Evolutionary conservation across 2,113 vertebrate genomes (phyloP).

Genomic region (Mohoua ochrocephala): DNA sequence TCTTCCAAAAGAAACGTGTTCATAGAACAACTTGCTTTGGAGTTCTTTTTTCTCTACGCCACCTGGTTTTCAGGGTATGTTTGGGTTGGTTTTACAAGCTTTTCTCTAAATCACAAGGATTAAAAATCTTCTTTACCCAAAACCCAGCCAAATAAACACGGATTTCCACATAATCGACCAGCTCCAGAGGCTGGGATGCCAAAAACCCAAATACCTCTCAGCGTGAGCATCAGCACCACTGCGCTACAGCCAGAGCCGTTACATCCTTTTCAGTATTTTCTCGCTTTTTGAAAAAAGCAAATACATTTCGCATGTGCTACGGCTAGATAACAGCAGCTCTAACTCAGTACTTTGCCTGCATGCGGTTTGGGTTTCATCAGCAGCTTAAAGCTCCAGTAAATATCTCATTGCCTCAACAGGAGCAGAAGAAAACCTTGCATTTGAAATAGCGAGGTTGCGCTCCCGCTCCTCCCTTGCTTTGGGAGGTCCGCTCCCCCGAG

Average conservation of each 20-base stretch:
- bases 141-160: neutral
- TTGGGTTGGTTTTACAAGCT: neutral
- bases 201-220: neutral
- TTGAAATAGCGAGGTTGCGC: neutral
- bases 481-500: neutral
- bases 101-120: neutral
- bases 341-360: neutral
- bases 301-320: constrained; percentile 17
- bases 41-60: neutral
- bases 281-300: neutral
- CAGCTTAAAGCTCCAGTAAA: constrained; percentile 21
- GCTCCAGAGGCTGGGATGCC: neutral
- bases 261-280: neutral
- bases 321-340: constrained; percentile 39
- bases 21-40: neutral
- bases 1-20: neutral
- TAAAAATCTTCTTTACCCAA: constrained; percentile 11
- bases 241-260: neutral
- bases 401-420: neutral
- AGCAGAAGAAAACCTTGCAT: neutral
- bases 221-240: neutral
- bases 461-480: neutral
- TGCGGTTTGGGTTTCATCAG: neutral
- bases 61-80: neutral
- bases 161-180: constrained; percentile 4